A percentile compares a stretch with the other conserved stretches of the same genome.
These are phyloP conservation scores for Ypsolopha scabrella DNA, from an alignment of 2,888 invertebrate species.

Conservation along the genomic window DNA sequence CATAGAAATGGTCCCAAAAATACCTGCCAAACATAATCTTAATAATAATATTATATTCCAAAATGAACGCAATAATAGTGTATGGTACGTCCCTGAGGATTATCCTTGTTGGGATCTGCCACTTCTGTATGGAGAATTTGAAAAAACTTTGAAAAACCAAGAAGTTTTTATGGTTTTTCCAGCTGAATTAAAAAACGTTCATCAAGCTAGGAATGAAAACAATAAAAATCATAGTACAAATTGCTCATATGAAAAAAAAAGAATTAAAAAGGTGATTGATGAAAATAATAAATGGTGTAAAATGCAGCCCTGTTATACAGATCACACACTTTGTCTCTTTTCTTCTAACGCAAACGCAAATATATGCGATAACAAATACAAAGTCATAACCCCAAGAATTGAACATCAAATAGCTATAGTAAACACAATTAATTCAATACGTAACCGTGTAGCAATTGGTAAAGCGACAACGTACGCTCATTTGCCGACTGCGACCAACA, in stretches of 20 bases:
- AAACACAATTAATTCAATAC: conserved; percentile 52
- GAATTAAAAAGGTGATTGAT: neutral
- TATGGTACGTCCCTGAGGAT: conserved; percentile 49
- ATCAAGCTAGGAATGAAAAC: conserved; percentile 7
- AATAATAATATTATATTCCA: no score
- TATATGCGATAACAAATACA: conserved; percentile 33
- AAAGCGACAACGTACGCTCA: conserved; percentile 29
- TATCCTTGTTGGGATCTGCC: conserved; percentile 54
- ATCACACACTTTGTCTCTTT: conserved; percentile 56
- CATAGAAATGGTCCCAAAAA: no score
- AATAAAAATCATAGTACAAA: neutral
- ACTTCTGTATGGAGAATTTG: conserved; percentile 36
- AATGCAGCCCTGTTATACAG: conserved; percentile 47
- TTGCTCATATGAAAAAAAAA: neutral
- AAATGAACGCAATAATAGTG: conserved; percentile 3
- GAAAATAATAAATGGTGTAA: conserved; percentile 47
- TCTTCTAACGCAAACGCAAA: conserved; percentile 24
- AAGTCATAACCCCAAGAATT: conserved; percentile 27
- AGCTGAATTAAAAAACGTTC: conserved; percentile 31
- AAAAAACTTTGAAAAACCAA: conserved; percentile 13
- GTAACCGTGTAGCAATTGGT: conserved; percentile 49
- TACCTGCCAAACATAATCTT: no score
- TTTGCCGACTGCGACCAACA: conserved; percentile 47
- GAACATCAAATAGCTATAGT: conserved; percentile 35
- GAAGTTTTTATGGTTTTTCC: conserved; percentile 35